Conservation (phyloP, 64 coral and sea anemone species). For the Stylophora pistillata region DNA sequence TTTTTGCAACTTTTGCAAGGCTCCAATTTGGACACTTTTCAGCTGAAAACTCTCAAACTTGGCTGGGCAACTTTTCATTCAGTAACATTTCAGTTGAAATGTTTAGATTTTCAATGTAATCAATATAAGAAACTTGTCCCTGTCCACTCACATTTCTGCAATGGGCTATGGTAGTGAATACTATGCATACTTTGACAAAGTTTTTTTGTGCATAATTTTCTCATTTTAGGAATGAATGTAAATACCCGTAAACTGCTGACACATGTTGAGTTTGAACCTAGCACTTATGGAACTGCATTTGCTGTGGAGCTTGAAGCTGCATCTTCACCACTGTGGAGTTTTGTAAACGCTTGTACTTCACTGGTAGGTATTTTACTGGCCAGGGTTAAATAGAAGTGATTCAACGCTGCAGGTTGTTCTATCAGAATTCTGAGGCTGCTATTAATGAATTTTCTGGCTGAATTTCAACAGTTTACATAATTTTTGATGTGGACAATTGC, state of each 20-base stretch:
- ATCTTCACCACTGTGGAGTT: conserved; percentile 94
- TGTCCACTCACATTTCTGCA: background rate
- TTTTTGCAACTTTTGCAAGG: too few relatives aligned
- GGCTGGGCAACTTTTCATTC: too few relatives aligned
- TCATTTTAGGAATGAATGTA: conserved; percentile 86
- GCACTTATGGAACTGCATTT: conserved; percentile 84
- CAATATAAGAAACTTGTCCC: too few relatives aligned
- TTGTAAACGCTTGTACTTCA: conserved; percentile 76
- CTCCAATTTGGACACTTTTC: too few relatives aligned
- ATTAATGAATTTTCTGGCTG: too few relatives aligned
- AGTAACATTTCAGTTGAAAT: too few relatives aligned
- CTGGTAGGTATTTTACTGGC: conserved; percentile 42
- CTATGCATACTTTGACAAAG: background rate
- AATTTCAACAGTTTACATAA: too few relatives aligned
- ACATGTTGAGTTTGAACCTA: conserved; percentile 94
- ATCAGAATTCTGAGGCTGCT: too few relatives aligned
- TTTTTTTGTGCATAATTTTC: background rate
- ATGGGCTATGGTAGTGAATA: background rate
- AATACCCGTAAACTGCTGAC: conserved; percentile 69
- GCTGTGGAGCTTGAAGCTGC: conserved; percentile 95
- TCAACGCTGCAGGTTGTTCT: too few relatives aligned
- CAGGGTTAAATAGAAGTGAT: background rate
- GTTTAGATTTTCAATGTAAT: too few relatives aligned
- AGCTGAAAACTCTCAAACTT: too few relatives aligned
- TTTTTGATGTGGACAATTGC: too few relatives aligned